Evolutionary conservation across 2,113 vertebrate species (phyloP), one percentile per base, ranked within the genome.

Genomic region (Muntiacus muntjak): DNA sequence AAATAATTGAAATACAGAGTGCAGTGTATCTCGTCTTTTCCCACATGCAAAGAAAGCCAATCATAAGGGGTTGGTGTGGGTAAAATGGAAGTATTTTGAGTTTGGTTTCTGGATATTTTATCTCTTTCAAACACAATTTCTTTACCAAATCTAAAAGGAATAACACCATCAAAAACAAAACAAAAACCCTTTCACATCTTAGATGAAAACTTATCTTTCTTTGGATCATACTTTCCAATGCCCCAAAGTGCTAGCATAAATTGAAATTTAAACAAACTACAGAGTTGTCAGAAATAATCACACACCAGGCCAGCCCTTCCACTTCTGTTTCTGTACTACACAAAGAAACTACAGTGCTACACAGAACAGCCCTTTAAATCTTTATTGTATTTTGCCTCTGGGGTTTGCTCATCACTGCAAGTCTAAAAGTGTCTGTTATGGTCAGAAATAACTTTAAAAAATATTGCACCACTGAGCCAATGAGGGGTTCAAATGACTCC

Each of bases 381-480:
- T 57, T 98, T 71, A 84, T 95, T 98, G 98, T 98, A 71, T 93
- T 98, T 98, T 97, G 94, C 92, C 94, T 71, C 95, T 97, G 93
- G 94, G 93, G 86, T 2, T 98, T 98, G 86, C 74, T 81, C 93
- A 98, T 98, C 92, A 92, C 90, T 96, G 93, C 79, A 84, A 97
- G 98, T 74, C 95, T 97, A 84, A 96, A 97, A 97, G 71, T 94
- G 55, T 85, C 93, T 89, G 58, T 98, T 98, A 96, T 0, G 83
- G 98, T 98, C 92, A 96, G 81, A 95, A 91, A 94, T 94, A 98
- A 97, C 47, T 84, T 98, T 97, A 79, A 82, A 97, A 97, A 97
- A 98, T 97, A 95, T 79, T 98, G 94, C 95, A 94, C 78, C 93
- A 90, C 79, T 97, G 96, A 96, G 87, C 87, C 96, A 92, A 40